These are phyloP conservation scores for Sus cebifrons DNA, from an alignment of 2,797 vertebrate genomes.

Conservation along the genomic window DNA sequence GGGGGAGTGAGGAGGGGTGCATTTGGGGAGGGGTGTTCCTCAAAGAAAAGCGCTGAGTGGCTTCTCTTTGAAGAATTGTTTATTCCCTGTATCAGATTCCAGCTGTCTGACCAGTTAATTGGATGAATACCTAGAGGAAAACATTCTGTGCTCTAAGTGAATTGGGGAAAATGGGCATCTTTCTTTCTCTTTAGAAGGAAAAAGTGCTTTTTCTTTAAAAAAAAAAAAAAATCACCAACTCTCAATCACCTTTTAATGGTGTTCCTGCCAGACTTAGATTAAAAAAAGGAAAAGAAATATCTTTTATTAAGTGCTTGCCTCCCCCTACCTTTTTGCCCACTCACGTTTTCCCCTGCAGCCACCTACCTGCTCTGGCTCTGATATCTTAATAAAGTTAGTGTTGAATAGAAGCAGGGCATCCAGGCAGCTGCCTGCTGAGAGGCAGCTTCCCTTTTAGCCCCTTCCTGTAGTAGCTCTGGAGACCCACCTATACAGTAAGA, in stretches of 20 bases:
- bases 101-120: slow-evolving; percentile 84
- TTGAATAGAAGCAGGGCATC: not conserved
- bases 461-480: slow-evolving; percentile 3
- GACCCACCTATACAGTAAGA: not conserved
- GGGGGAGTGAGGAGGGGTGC: not conserved
- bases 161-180: slow-evolving; percentile 46
- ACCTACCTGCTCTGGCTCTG: slow-evolving; percentile 79
- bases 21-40: slow-evolving; percentile 59
- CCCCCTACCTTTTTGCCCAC: slow-evolving; percentile 32
- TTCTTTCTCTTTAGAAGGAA: slow-evolving; percentile 80
- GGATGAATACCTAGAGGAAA: slow-evolving; percentile 80
- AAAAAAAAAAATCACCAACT: slow-evolving; percentile 71
- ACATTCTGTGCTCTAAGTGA: slow-evolving; percentile 59
- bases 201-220: slow-evolving; percentile 80
- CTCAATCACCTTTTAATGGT: slow-evolving; percentile 82
- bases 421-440: not conserved
- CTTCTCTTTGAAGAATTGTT: slow-evolving; percentile 83
- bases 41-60: slow-evolving; percentile 77
- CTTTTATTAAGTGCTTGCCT: slow-evolving; percentile 82
- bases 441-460: not conserved
- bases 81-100: slow-evolving; percentile 76
- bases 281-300: slow-evolving; percentile 64
- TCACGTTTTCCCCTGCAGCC: slow-evolving; percentile 78
- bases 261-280: slow-evolving; percentile 75
- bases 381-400: slow-evolving; percentile 87